Conservation (phyloP, 2,888 invertebrate species). For the Lamproptera curius region DNA sequence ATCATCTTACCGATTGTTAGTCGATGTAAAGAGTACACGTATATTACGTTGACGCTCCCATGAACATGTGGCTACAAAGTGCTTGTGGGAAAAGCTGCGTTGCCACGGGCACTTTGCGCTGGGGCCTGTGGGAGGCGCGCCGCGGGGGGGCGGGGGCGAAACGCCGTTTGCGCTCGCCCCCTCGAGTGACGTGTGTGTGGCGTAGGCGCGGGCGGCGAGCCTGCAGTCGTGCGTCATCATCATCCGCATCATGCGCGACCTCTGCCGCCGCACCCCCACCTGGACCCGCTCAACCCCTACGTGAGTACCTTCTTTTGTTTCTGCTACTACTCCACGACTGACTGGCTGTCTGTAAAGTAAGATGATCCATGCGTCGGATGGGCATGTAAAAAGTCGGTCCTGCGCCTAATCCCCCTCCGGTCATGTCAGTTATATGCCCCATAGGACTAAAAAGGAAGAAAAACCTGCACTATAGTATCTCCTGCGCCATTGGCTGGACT, state of each 20-base stretch:
- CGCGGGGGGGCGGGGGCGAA: constrained; percentile 38
- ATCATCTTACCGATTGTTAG: too few species aligned
- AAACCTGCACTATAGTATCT: too few species aligned
- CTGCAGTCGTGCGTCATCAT: constrained; percentile 98
- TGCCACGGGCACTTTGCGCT: constrained; percentile 55
- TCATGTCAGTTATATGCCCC: too few species aligned
- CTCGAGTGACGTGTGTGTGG: constrained; percentile 24
- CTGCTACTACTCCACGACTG: too few species aligned
- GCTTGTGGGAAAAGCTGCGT: constrained; percentile 60
- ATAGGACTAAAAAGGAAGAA: too few species aligned
- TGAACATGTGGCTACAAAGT: constrained; percentile 75
- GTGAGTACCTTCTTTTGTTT: too few species aligned
- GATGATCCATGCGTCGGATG: too few species aligned
- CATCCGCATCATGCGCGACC: constrained; percentile 96
- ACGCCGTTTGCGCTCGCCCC: constrained; percentile 50
- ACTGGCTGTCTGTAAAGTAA: too few species aligned
- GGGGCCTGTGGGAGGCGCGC: constrained; percentile 46
- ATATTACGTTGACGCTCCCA: constrained; percentile 41
- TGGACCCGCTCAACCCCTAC: constrained; percentile 98
- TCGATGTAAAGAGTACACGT: too few species aligned
- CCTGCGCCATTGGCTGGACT: too few species aligned
- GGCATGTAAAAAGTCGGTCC: too few species aligned
- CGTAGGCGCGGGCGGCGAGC: constrained; percentile 95
- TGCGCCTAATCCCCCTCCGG: too few species aligned
- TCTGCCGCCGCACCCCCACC: constrained; percentile 95